Evolutionary conservation across 92 coral and sea anemone genomes (phyloP), one percentile per base, ranked within the genome.

Genomic region (Parazoanthus swiftii): DNA sequence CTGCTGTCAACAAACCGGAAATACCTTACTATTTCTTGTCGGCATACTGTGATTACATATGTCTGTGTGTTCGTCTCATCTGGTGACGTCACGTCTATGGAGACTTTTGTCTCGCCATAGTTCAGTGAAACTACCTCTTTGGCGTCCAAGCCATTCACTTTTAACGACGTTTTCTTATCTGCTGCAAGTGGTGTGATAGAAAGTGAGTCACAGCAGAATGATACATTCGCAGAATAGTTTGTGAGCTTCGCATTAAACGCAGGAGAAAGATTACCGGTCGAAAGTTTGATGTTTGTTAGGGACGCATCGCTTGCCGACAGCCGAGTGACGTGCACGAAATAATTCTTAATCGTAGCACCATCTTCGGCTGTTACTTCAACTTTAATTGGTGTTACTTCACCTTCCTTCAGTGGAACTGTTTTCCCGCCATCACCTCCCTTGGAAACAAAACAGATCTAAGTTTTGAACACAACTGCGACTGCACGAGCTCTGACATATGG

Each of bases 331-430:
- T 91, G 92, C 66, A 95, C 90, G 86, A 90, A 84, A 82, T 97
- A 97, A 90, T 91, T 97, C 81, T 97, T 95, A 85, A 91, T 92
- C 36, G 99, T 94, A 63, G 88, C 72, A 2, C 99, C 99, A 94
- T 97, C 97, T 89, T 95, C 99, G 2, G 99, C 95, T 42, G 95
- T 89, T n/a, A 97, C 99, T 93, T 97, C 99, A 39, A 97, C 82
- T 80, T 94, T 97, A 4, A 95, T 92, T 8, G 86, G 33, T 10
- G 99, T 97, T 25, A 92, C 85, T 89, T 91, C 89, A 59, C 98
- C 99, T 91, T 97, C 98, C 56, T 80, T 89, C 39, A 97, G 77
- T 46, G 94, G 88, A 4, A 97, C 95, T 73, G 91, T 90, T 67
- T 95, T 97, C 42, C 95, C 95, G 67, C 96, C 98, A 70, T 93